Conservation (phyloP, 1,140 invertebrate genomes). For the Neelides sp. region DNA sequence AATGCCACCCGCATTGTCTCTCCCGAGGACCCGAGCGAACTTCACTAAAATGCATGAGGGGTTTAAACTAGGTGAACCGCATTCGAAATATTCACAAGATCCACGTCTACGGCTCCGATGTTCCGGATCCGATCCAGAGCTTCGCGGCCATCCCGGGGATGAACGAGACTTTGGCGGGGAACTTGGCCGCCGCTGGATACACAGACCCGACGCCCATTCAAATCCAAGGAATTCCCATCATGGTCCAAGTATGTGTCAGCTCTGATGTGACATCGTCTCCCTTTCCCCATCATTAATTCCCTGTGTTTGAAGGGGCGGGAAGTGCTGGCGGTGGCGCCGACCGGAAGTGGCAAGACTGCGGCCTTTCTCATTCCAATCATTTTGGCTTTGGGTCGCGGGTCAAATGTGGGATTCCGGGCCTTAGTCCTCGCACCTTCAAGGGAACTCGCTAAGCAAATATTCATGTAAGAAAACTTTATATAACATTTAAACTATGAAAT, state of each 20-base stretch:
- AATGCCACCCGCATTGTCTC: too few species aligned
- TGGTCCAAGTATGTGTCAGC: conserved; percentile 51
- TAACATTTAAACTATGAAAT: too few species aligned
- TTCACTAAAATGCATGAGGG: too few species aligned
- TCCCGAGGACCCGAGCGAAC: too few species aligned
- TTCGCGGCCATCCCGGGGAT: conserved; percentile 58
- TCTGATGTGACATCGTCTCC: background rate
- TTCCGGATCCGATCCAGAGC: conserved; percentile 56
- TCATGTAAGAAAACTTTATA: conserved; percentile 33
- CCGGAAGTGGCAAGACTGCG: conserved; percentile 76
- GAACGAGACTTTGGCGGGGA: conserved; percentile 49
- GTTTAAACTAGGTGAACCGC: conserved; percentile 58
- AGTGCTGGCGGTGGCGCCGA: conserved; percentile 84
- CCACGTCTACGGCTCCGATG: conserved; percentile 56
- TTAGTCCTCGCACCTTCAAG: conserved; percentile 81
- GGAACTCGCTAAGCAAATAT: conserved; percentile 82
- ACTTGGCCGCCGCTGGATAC: conserved; percentile 62
- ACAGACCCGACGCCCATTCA: conserved; percentile 78
- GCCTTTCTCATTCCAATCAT: conserved; percentile 69
- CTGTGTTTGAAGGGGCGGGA: conserved; percentile 52
- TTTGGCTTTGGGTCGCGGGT: conserved; percentile 51
- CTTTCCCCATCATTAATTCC: background rate
- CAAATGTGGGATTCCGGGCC: conserved; percentile 62
- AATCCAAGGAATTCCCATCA: conserved; percentile 80
- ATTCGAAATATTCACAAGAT: conserved; percentile 64